Evolutionary conservation across 2,113 vertebrate species (phyloP).

Genomic region (Ageneiosus marmoratus): DNA sequence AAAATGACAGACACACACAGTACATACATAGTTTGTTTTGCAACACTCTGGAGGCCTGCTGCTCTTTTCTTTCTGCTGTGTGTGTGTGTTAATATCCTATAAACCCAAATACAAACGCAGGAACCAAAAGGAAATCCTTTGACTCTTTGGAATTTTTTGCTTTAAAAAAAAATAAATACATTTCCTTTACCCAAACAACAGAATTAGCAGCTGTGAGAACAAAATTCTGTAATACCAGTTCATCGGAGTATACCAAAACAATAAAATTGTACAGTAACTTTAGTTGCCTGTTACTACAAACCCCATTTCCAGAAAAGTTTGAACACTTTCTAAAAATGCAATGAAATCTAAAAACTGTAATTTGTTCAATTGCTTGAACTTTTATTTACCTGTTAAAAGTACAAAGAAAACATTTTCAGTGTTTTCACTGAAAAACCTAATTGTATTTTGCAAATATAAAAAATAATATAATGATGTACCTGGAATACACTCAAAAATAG

Average conservation of each 20-base stretch:
- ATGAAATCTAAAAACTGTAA: no score
- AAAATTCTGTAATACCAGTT: background rate
- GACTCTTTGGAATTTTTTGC: background rate
- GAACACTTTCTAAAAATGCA: no score
- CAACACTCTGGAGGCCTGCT: conserved; percentile 38
- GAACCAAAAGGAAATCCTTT: background rate
- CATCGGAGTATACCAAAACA: background rate
- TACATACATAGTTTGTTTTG: conserved; percentile 42
- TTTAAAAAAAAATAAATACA: no score
- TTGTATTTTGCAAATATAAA: no score
- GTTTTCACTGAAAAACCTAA: no score
- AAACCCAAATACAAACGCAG: background rate
- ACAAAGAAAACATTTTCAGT: no score
- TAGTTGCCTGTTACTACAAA: background rate
- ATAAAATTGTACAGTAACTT: background rate
- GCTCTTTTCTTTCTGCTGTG: conserved; percentile 38
- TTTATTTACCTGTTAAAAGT: no score
- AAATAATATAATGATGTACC: no score
- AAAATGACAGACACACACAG: conserved; percentile 7
- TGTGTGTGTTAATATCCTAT: background rate
- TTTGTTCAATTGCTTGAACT: no score
- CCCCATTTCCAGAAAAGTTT: no score
- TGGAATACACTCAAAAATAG: no score
- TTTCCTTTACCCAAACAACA: background rate
- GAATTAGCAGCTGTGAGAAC: background rate